Percentiles rank a stretch among this genome's conserved stretches.
Evolutionary conservation across 2,888 invertebrate species (phyloP).

Genomic region (Lithosia quadra): DNA sequence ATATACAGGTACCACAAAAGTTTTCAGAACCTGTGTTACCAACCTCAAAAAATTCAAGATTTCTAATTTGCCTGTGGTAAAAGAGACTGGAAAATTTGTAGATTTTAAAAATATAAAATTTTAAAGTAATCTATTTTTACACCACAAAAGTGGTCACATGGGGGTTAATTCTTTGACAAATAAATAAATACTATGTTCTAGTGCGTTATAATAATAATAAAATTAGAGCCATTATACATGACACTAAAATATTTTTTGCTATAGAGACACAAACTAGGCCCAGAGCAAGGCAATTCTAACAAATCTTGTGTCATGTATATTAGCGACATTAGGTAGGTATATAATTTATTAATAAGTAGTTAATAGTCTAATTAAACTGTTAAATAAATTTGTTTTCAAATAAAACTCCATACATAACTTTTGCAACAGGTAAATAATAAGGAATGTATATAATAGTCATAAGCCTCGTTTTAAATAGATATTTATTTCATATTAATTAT

Average conservation of each 20-base stretch:
- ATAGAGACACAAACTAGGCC: background rate
- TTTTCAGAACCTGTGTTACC: background rate
- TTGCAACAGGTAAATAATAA: slow-evolving; percentile 28
- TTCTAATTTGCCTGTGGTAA: background rate
- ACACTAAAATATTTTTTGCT: background rate
- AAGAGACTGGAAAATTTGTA: background rate
- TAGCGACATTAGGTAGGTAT: too few species aligned
- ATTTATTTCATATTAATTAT: background rate
- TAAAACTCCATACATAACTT: slow-evolving; percentile 1
- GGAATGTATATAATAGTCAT: slow-evolving; percentile 50
- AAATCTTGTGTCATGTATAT: slow-evolving; percentile 4
- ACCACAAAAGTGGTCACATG: background rate
- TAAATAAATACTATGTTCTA: background rate
- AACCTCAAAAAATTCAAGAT: background rate
- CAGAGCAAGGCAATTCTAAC: background rate
- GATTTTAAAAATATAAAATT: background rate
- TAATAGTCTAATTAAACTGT: slow-evolving; percentile 7
- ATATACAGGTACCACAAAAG: slow-evolving; percentile 39
- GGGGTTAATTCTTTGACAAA: background rate
- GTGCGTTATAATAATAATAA: background rate
- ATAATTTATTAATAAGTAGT: slow-evolving; percentile 21
- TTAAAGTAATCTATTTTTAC: background rate
- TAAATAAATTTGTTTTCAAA: too few species aligned
- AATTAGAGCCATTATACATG: background rate
- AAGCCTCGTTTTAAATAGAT: slow-evolving; percentile 34